A percentile compares a stretch with the other conserved stretches of the same genome.
Evolutionary conservation across 2,888 invertebrate genomes (phyloP).

Genomic region (Stenurella melanura): DNA sequence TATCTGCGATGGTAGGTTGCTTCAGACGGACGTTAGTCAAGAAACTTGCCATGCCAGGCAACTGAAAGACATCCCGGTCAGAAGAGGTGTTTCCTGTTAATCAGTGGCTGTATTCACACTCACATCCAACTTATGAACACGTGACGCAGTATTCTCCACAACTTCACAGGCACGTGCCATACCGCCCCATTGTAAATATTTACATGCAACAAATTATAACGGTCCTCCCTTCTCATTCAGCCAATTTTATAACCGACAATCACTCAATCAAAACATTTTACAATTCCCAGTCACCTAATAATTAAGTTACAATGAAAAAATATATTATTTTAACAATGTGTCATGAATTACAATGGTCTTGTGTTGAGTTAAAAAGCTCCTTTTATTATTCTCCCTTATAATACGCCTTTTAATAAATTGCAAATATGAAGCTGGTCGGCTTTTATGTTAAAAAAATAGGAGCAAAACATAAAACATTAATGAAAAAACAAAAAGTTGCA

Average conservation of each 20-base stretch:
- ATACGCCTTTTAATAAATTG: background rate
- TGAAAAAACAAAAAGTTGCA: no score
- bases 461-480: no score
- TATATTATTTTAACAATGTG: background rate
- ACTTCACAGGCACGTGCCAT: slow-evolving; percentile 43
- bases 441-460: no score
- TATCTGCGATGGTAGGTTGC: no score
- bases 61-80: slow-evolving; percentile 34
- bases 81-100: slow-evolving; percentile 48
- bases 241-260: slow-evolving; percentile 58
- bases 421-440: no score
- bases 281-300: slow-evolving; percentile 38
- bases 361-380: slow-evolving; percentile 8
- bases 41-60: background rate
- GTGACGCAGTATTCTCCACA: slow-evolving; percentile 36
- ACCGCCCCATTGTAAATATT: slow-evolving; percentile 57
- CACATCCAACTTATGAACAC: slow-evolving; percentile 29
- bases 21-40: no score
- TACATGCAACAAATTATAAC: slow-evolving; percentile 59
- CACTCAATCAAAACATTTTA: slow-evolving; percentile 59
- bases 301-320: slow-evolving; percentile 27
- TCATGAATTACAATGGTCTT: slow-evolving; percentile 12
- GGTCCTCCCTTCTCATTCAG: slow-evolving; percentile 56
- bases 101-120: slow-evolving; percentile 48
- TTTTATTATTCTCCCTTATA: background rate